A percentile compares a stretch with the other conserved stretches of the same genome.
Evolutionary conservation across 2,113 vertebrate genomes (phyloP).

Genomic region (Murina feae): DNA sequence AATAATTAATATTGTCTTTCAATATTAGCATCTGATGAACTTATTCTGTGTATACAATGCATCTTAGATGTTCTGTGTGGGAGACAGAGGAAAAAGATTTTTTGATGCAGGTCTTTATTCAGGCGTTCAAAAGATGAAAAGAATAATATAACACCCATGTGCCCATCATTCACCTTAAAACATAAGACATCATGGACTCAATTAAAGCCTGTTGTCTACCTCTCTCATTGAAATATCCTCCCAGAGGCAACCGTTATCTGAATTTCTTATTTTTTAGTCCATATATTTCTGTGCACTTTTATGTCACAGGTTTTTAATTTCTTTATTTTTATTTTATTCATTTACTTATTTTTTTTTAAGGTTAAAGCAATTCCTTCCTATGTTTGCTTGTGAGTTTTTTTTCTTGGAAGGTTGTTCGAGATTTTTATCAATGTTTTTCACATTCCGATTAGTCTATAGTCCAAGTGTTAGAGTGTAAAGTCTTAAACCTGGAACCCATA

Average conservation of each 20-base stretch:
- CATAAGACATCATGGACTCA: not conserved
- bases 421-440: not conserved
- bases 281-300: not conserved
- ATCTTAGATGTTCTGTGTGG: not conserved
- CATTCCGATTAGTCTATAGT: not conserved
- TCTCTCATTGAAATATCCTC: not conserved
- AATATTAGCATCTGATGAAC: not conserved
- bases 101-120: not conserved
- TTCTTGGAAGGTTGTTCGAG: not conserved
- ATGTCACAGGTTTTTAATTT: not conserved
- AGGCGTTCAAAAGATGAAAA: not conserved
- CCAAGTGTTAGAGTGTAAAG: not conserved
- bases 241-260: not conserved
- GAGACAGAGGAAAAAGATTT: not conserved
- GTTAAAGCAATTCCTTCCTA: not conserved
- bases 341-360: not conserved
- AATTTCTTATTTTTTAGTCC: not conserved
- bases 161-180: not conserved
- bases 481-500: not conserved
- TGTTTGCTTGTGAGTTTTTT: constrained; percentile 22
- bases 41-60: not conserved
- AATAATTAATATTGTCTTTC: not conserved
- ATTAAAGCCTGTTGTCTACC: not conserved
- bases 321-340: not conserved
- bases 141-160: not conserved